Conservation (phyloP, 2,797 vertebrate genomes). For the Caiman crocodilus region DNA sequence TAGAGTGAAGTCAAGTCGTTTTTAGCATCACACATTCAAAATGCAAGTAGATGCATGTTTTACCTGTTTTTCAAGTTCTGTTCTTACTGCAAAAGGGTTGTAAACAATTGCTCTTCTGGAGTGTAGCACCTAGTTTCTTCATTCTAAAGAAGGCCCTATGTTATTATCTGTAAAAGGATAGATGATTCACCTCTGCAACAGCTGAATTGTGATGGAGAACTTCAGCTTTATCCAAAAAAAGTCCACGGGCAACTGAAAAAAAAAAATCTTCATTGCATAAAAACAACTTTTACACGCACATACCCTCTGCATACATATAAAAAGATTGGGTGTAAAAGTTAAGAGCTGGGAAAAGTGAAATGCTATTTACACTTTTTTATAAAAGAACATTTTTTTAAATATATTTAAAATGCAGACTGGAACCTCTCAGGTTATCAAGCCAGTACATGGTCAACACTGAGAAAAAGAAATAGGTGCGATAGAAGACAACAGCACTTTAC, state of each 20-base stretch:
- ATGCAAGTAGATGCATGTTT: neutral
- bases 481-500: neutral
- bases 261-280: neutral
- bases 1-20: neutral
- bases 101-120: neutral
- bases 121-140: neutral
- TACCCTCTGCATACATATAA: neutral
- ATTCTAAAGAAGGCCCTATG: neutral
- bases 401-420: constrained; percentile 34
- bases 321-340: neutral
- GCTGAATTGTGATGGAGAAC: neutral
- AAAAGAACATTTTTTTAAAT: neutral
- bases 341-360: neutral
- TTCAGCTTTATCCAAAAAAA: neutral
- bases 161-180: neutral
- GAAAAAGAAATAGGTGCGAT: neutral
- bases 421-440: constrained; percentile 10
- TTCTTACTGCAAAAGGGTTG: neutral
- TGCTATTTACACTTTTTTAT: neutral
- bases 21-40: neutral
- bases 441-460: neutral
- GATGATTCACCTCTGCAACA: neutral
- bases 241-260: neutral
- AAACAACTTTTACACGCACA: neutral
- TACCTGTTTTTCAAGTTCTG: neutral